Evolutionary conservation across 2,888 invertebrate genomes (phyloP).

Genomic region (Dolichomitus sp.): DNA sequence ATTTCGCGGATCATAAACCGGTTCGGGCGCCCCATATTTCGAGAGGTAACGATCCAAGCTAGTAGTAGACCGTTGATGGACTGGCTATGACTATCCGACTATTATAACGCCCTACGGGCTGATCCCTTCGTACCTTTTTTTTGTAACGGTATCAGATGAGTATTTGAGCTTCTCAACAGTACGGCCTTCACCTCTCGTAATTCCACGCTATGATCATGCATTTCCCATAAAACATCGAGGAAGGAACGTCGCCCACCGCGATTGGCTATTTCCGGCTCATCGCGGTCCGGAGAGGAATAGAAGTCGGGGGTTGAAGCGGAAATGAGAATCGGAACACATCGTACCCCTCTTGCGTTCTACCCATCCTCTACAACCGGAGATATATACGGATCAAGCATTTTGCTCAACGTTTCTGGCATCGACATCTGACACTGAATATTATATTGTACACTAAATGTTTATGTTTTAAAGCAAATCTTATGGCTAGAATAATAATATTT

Average conservation of each 20-base stretch:
- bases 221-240: conserved; percentile 54
- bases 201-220: conserved; percentile 58
- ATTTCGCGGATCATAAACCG: conserved; percentile 73
- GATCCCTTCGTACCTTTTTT: conserved; percentile 23
- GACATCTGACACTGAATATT: conserved; percentile 1
- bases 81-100: conserved; percentile 38
- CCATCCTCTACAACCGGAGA: conserved; percentile 21
- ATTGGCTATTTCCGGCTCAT: conserved; percentile 68
- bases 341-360: conserved; percentile 12
- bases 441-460: not conserved
- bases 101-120: conserved; percentile 43
- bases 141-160: conserved; percentile 23
- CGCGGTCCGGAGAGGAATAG: conserved; percentile 31
- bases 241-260: conserved; percentile 48
- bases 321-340: conserved; percentile 61
- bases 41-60: conserved; percentile 64
- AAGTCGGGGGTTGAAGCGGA: conserved; percentile 44
- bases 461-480: not conserved
- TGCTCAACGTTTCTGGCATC: conserved; percentile 6
- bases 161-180: conserved; percentile 39
- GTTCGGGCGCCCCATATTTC: conserved; percentile 62
- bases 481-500: too few species aligned
- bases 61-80: conserved; percentile 54
- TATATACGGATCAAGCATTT: conserved; percentile 20
- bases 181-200: conserved; percentile 33